phyloP scores from a whole-genome alignment of 1,140 invertebrate species.

The Parasteatoda tepidariorum region DNA sequence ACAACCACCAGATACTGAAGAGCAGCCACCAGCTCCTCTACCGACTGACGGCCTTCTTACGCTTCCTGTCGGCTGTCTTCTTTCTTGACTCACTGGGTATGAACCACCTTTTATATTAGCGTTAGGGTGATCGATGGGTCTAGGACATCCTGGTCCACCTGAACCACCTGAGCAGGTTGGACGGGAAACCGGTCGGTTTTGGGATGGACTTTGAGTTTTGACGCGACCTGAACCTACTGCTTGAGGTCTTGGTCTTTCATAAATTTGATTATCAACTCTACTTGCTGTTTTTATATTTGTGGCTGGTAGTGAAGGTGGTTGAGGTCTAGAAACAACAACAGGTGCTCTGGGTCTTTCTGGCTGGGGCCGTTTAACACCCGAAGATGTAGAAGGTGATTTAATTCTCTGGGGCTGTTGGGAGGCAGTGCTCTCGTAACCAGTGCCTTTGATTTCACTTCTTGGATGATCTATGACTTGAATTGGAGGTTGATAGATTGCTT shows the following conservation, averaged over 20 bases:
- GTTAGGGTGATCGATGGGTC: constrained; percentile 47
- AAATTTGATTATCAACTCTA: constrained; percentile 8
- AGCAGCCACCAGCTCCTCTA: not conserved
- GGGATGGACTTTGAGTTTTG: constrained; percentile 14
- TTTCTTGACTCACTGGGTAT: not conserved
- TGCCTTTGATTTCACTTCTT: constrained; percentile 35
- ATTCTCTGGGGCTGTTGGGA: constrained; percentile 36
- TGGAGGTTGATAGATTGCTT: constrained; percentile 40
- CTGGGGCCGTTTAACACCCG: constrained; percentile 30
- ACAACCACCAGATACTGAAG: not conserved
- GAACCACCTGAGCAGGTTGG: not conserved
- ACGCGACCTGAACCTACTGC: constrained; percentile 9
- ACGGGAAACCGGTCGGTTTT: constrained; percentile 10
- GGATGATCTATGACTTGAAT: constrained; percentile 47
- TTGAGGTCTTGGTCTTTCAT: constrained; percentile 21
- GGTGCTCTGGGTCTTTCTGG: constrained; percentile 33
- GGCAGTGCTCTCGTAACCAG: constrained; percentile 1
- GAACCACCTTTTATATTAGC: constrained; percentile 48
- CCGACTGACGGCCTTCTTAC: not conserved
- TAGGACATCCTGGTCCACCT: constrained; percentile 15
- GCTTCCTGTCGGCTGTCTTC: not conserved
- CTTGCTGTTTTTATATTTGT: constrained; percentile 5
- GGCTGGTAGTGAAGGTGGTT: constrained; percentile 27
- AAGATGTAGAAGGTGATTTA: constrained; percentile 23
- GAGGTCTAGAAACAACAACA: constrained; percentile 41